Evolutionary conservation across 2,113 vertebrate species (phyloP).

Genomic region (Sylvilagus bachmani): DNA sequence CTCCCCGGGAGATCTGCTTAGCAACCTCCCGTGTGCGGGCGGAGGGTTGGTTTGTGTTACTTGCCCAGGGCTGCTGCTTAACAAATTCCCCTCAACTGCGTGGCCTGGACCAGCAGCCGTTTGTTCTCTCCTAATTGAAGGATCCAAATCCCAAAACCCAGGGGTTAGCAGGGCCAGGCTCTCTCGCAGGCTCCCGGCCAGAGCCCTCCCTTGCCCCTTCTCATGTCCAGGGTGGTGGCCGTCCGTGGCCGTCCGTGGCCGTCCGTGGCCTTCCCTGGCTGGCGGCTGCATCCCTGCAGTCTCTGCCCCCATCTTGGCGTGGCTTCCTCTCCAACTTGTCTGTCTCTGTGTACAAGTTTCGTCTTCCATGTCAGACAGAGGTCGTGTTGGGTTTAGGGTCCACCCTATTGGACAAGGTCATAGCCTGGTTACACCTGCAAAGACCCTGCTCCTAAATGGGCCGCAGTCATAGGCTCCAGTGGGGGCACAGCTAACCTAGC

Average conservation of each 20-base stretch:
- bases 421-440: neutral
- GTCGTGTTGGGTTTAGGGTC: neutral
- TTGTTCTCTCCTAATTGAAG: neutral
- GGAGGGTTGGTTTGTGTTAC: neutral
- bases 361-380: neutral
- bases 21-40: neutral
- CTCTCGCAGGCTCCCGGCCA: neutral
- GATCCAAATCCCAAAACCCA: too few species aligned
- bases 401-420: fast-evolving
- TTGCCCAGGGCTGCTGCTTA: neutral
- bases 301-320: fast-evolving
- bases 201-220: neutral
- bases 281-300: fast-evolving
- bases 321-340: neutral
- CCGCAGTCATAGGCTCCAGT: neutral
- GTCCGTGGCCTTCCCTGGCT: too few species aligned
- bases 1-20: neutral
- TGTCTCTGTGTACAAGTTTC: neutral
- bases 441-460: neutral
- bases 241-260: too few species aligned
- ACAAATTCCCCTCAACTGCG: neutral
- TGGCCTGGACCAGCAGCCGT: too few species aligned
- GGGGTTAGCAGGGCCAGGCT: neutral
- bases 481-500: fast-evolving
- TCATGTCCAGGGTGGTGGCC: fast-evolving